A percentile compares a stretch with the other conserved stretches of the same genome.
These are phyloP conservation scores for Bellardia bayeri DNA, from an alignment of 2,888 invertebrate species.

Conservation along the genomic window DNA sequence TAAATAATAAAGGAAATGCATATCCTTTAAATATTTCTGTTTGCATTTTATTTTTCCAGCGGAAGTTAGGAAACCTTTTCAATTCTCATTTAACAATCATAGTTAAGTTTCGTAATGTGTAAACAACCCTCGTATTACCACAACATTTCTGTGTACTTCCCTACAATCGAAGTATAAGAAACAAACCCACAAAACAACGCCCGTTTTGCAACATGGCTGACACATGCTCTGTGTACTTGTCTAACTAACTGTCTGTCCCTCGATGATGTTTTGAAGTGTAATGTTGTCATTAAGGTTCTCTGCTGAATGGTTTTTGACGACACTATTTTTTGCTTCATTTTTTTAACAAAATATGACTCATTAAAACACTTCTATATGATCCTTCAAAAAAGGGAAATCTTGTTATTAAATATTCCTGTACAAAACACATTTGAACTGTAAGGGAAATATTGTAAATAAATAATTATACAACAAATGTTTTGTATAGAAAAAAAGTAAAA, in stretches of 20 bases:
- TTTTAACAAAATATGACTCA: conserved; percentile 10
- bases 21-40: neutral
- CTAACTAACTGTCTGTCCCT: neutral
- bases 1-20: no score
- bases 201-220: conserved; percentile 7
- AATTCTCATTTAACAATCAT: neutral
- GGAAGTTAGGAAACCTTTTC: conserved; percentile 39
- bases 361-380: neutral
- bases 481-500: no score
- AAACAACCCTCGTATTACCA: conserved; percentile 9
- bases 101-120: neutral
- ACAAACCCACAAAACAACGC: neutral
- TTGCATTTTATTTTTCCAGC: neutral
- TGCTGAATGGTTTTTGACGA: neutral
- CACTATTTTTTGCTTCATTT: neutral
- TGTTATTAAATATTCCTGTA: neutral
- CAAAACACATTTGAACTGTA: no score
- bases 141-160: neutral
- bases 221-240: neutral
- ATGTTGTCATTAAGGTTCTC: no score
- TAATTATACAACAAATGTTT: no score
- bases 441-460: no score
- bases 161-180: neutral
- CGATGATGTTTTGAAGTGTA: conserved; percentile 2
- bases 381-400: neutral